These are phyloP conservation scores for Nannobrachium achirus DNA, from an alignment of 2,113 vertebrate species.

Conservation along the genomic window DNA sequence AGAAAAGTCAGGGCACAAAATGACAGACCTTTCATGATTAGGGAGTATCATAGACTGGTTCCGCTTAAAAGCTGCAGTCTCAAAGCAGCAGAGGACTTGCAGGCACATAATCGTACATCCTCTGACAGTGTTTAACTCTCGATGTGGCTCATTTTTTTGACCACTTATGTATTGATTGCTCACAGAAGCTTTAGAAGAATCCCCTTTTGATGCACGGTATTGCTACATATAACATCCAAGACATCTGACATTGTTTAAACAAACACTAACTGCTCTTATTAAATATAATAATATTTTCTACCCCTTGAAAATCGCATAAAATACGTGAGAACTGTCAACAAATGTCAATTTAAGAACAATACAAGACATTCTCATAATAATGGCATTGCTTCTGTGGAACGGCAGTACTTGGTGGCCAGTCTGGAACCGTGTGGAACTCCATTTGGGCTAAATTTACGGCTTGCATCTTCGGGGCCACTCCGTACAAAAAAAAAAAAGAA, in stretches of 20 bases:
- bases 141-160: conserved; percentile 37
- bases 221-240: conserved; percentile 24
- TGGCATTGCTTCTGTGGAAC: too few species aligned
- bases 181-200: conserved; percentile 42
- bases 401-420: too few species aligned
- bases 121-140: conserved; percentile 54
- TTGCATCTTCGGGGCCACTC: too few species aligned
- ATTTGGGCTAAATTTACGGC: too few species aligned
- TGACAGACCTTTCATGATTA: conserved; percentile 72
- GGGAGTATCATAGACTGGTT: conserved; percentile 55
- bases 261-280: conserved; percentile 14
- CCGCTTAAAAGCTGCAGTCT: conserved; percentile 67
- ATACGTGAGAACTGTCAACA: conserved; percentile 35
- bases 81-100: conserved; percentile 68
- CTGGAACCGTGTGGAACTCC: too few species aligned
- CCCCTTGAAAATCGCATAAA: conserved; percentile 58
- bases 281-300: conserved; percentile 42
- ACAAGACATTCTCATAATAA: too few species aligned
- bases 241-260: conserved; percentile 11
- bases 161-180: conserved; percentile 57
- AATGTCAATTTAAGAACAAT: conserved; percentile 37
- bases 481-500: background rate
- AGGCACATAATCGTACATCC: conserved; percentile 62
- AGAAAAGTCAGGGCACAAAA: conserved; percentile 62
- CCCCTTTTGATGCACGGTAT: conserved; percentile 27